These are phyloP conservation scores for Sus scrofa DNA, from an alignment of 2,113 vertebrate species.

Conservation along the genomic window DNA sequence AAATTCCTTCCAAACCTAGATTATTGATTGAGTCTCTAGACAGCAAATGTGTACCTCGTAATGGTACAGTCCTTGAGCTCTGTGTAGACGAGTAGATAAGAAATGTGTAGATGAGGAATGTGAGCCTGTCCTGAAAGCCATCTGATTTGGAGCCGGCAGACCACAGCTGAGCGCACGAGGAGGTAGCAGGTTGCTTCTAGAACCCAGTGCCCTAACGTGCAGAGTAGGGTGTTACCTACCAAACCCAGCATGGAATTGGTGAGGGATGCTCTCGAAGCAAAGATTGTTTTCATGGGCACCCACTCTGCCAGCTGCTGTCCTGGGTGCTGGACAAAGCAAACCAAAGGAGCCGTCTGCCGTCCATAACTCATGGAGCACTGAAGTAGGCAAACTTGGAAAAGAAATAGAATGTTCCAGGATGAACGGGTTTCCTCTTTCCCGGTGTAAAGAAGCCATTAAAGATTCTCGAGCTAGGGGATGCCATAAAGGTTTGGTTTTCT, in stretches of 20 bases:
- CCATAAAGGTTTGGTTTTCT: neutral
- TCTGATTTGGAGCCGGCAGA: neutral
- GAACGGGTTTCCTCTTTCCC: constrained; percentile 6
- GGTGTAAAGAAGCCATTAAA: neutral
- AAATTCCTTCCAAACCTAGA: neutral
- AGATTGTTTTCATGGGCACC: neutral
- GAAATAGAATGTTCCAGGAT: neutral
- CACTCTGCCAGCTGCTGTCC: neutral
- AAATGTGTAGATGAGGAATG: neutral
- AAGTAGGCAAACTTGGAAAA: neutral
- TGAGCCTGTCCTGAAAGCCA: neutral
- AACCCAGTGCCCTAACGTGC: neutral
- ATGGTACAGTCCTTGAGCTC: neutral
- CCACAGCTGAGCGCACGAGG: neutral
- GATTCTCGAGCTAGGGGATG: neutral
- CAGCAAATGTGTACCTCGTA: neutral
- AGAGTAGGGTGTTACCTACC: neutral
- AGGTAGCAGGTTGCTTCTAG: neutral
- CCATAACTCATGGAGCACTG: neutral
- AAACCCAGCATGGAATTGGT: neutral
- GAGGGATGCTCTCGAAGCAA: neutral
- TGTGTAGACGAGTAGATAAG: neutral
- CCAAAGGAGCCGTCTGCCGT: neutral
- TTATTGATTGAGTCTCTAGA: neutral
- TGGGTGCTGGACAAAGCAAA: neutral